Percentiles rank a stretch among this genome's conserved stretches.
phyloP scores from a whole-genome alignment of 2,888 invertebrate species.

The Agelastica alni region DNA sequence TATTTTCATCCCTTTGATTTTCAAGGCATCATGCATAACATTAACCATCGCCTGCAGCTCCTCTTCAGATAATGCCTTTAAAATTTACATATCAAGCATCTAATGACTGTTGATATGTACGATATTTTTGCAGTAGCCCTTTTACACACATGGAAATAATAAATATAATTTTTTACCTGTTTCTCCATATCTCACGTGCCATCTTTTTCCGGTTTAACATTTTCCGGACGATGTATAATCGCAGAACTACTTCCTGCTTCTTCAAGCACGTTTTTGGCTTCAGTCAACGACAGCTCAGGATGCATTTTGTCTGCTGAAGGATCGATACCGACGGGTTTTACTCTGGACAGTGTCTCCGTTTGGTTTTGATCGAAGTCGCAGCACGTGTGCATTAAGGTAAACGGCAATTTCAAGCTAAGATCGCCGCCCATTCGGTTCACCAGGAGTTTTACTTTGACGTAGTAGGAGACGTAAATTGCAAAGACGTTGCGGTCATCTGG shows the following conservation, averaged over 20 bases:
- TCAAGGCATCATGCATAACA: too few species aligned
- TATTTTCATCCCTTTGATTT: too few species aligned
- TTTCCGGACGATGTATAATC: conserved; percentile 19
- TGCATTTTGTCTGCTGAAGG: not conserved
- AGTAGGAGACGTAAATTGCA: conserved; percentile 89
- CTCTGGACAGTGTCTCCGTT: conserved; percentile 26
- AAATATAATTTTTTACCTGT: conserved; percentile 41
- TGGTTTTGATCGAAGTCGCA: conserved; percentile 61
- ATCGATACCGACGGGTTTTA: too few species aligned
- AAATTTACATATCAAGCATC: too few species aligned
- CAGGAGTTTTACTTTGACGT: conserved; percentile 83
- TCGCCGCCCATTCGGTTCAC: conserved; percentile 83
- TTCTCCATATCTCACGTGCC: conserved; percentile 56
- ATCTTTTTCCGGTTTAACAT: conserved; percentile 49
- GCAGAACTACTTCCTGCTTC: conserved; percentile 25
- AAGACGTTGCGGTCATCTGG: conserved; percentile 83
- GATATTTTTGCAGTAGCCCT: too few species aligned
- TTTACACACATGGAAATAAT: too few species aligned
- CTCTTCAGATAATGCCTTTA: too few species aligned
- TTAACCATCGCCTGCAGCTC: too few species aligned
- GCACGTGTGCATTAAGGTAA: conserved; percentile 76
- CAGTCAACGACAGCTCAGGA: not conserved
- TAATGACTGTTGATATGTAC: too few species aligned
- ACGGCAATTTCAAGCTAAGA: conserved; percentile 78
- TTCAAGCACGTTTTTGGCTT: conserved; percentile 13